A percentile compares a stretch with the other conserved stretches of the same genome.
phyloP scores from a whole-genome alignment of 2,888 invertebrate species.

The Syrphus vitripennis region DNA sequence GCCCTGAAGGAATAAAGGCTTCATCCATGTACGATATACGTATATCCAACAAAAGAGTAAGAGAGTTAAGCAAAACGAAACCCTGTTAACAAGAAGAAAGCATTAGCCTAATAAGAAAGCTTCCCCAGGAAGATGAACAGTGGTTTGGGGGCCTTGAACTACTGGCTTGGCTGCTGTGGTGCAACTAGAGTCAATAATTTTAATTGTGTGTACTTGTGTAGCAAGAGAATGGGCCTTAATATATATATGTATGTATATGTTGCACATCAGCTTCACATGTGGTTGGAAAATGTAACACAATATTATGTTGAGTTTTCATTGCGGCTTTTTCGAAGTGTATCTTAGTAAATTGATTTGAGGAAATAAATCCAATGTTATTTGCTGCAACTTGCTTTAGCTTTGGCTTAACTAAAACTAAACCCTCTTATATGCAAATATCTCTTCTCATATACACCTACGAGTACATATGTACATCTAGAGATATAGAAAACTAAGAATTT shows the following conservation, averaged over 20 bases:
- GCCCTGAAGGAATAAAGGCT: background rate
- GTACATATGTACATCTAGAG: no score
- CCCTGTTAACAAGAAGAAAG: conserved; percentile 71
- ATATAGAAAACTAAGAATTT: background rate
- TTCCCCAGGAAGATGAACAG: conserved; percentile 15
- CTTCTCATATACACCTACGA: background rate
- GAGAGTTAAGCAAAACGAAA: conserved; percentile 25
- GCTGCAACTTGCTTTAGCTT: background rate
- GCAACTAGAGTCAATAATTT: conserved; percentile 53
- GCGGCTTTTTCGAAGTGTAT: conserved; percentile 67
- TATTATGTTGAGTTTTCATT: conserved; percentile 68
- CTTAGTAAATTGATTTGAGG: conserved; percentile 67
- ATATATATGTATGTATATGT: background rate
- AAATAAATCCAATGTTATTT: conserved; percentile 23
- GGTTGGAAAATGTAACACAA: conserved; percentile 65
- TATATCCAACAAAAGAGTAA: background rate
- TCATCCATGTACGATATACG: background rate
- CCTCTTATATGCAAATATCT: background rate
- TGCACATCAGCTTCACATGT: conserved; percentile 16
- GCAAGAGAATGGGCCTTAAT: background rate
- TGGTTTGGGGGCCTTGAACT: background rate
- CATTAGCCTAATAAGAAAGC: conserved; percentile 70
- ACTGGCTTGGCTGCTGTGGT: conserved; percentile 47
- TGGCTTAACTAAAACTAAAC: background rate
- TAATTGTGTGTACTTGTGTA: conserved; percentile 54